Evolutionary conservation across 1,140 invertebrate genomes (phyloP).

Genomic region (Platyura marginata): DNA sequence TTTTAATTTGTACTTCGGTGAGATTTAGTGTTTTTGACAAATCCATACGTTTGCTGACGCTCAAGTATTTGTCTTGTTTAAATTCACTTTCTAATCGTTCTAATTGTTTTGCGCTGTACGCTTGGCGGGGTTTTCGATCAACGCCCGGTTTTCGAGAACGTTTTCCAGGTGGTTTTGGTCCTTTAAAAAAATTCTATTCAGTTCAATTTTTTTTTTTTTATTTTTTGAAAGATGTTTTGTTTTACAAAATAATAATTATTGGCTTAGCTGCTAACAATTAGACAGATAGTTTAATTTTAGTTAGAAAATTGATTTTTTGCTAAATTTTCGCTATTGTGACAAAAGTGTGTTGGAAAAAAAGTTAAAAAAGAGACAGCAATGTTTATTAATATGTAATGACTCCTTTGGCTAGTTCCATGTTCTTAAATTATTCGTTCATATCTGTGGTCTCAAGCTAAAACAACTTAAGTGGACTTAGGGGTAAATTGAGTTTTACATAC

Average conservation of each 20-base stretch:
- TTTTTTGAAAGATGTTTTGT: neutral
- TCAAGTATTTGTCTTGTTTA: conserved; percentile 87
- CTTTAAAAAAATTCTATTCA: conserved; percentile 23
- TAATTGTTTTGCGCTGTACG: conserved; percentile 84
- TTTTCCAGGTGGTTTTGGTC: conserved; percentile 55
- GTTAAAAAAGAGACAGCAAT: too few species aligned
- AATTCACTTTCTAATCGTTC: conserved; percentile 83
- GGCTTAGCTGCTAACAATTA: neutral
- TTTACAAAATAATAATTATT: neutral
- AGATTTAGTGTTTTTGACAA: conserved; percentile 71
- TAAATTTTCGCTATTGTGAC: too few species aligned
- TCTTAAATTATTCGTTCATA: too few species aligned
- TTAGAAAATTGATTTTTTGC: too few species aligned
- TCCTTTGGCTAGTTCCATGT: too few species aligned
- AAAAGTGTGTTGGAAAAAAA: too few species aligned
- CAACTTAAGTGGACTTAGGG: too few species aligned
- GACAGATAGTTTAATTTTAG: neutral
- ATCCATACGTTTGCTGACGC: conserved; percentile 86
- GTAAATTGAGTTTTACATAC: too few species aligned
- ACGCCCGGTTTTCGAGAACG: conserved; percentile 65
- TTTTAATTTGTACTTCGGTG: conserved; percentile 94
- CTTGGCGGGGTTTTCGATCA: conserved; percentile 85
- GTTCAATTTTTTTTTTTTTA: neutral
- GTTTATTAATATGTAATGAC: too few species aligned
- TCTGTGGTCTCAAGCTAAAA: too few species aligned